Percentiles rank a stretch among this genome's conserved stretches.
phyloP scores from a whole-genome alignment of 2,888 invertebrate genomes.

The Lithophane leautieri region DNA sequence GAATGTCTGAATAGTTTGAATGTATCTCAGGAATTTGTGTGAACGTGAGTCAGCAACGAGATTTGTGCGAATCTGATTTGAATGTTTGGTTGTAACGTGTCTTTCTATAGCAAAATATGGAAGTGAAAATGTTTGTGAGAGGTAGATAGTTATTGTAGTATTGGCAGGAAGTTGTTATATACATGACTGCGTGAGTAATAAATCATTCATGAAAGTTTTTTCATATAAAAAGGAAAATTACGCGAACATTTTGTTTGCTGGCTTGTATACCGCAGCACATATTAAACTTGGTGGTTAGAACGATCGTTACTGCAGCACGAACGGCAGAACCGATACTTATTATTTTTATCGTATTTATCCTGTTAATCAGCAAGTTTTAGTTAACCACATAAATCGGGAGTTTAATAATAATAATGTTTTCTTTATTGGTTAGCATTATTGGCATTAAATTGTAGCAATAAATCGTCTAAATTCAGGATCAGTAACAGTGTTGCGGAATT shows the following conservation, averaged over 20 bases:
- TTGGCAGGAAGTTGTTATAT: neutral
- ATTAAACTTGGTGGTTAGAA: conserved; percentile 6
- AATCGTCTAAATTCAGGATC: conserved; percentile 13
- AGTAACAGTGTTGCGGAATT: neutral
- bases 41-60: conserved; percentile 16
- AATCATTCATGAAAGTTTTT: neutral
- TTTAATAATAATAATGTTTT: neutral
- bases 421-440: neutral
- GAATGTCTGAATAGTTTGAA: conserved; percentile 30
- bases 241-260: neutral
- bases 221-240: neutral
- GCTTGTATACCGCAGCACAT: neutral
- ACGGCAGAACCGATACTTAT: conserved; percentile 13
- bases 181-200: too few species aligned
- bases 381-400: neutral
- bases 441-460: neutral
- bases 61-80: conserved; percentile 27
- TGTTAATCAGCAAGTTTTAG: conserved; percentile 6
- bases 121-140: neutral
- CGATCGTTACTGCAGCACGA: conserved; percentile 4
- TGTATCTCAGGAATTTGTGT: conserved; percentile 35
- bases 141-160: neutral
- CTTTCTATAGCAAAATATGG: neutral
- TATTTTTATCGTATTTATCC: conserved; percentile 4
- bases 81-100: conserved; percentile 1